Evolutionary conservation across 2,113 vertebrate genomes (phyloP).

Genomic region (Theristicus caerulescens): DNA sequence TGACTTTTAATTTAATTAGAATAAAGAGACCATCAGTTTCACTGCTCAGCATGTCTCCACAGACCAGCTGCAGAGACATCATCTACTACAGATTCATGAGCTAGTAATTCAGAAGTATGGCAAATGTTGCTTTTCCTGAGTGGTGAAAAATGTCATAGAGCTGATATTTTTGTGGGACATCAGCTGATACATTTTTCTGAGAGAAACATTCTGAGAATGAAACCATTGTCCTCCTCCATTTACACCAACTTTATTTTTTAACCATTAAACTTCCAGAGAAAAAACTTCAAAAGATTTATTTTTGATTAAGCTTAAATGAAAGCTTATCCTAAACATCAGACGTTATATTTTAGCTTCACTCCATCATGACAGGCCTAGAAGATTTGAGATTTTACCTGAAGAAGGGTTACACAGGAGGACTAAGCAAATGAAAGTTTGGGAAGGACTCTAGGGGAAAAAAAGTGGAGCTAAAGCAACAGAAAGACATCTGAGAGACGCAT

Average conservation of each 20-base stretch:
- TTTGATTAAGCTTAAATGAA: background rate
- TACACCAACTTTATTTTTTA: background rate
- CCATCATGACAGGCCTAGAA: background rate
- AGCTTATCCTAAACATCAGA: background rate
- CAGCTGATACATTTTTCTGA: background rate
- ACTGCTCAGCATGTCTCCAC: background rate
- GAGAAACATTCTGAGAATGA: background rate
- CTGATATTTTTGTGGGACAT: background rate
- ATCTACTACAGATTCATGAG: background rate
- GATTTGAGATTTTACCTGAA: background rate
- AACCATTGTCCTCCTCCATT: background rate
- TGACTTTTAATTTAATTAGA: background rate
- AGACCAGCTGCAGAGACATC: background rate
- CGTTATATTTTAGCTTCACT: background rate
- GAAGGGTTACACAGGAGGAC: background rate
- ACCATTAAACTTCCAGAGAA: background rate
- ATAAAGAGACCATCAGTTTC: background rate
- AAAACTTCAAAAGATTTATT: background rate
- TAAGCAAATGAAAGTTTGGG: background rate
- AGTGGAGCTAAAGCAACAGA: background rate
- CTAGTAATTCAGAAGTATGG: background rate
- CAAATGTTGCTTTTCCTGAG: background rate
- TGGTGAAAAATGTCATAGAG: background rate
- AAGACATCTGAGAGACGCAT: accelerated
- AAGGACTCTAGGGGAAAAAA: background rate